Percentiles rank a stretch among this genome's conserved stretches.
phyloP scores from a whole-genome alignment of 1,140 invertebrate species.

The Trinorchestia longiramus region DNA sequence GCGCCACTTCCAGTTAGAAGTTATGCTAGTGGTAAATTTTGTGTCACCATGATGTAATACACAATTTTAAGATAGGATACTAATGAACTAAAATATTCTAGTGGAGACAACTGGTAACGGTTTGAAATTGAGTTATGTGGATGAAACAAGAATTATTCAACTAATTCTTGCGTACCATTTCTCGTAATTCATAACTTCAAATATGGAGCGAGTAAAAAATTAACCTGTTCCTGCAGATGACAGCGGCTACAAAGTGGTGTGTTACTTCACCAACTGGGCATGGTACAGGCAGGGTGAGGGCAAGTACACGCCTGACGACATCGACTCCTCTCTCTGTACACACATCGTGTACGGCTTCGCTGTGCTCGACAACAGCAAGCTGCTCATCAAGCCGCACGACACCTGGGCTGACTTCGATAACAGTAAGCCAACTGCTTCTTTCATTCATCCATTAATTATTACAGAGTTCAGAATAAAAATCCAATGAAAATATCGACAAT shows the following conservation, averaged over 20 bases:
- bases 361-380: conserved; percentile 68
- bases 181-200: neutral
- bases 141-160: neutral
- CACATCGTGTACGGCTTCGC: conserved; percentile 73
- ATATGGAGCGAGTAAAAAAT: neutral
- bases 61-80: neutral
- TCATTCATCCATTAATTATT: conserved; percentile 18
- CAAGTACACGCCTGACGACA: conserved; percentile 70
- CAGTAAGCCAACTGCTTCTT: conserved; percentile 57
- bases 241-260: conserved; percentile 73
- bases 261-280: conserved; percentile 72
- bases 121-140: neutral
- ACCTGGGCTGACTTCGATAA: conserved; percentile 69
- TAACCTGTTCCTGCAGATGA: neutral
- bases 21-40: neutral
- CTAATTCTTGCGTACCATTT: neutral
- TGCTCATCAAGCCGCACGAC: conserved; percentile 68
- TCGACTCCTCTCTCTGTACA: conserved; percentile 71
- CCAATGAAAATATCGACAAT: too few relatives aligned
- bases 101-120: neutral
- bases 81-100: neutral
- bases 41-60: neutral
- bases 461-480: neutral
- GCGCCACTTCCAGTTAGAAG: neutral
- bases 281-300: conserved; percentile 69